Base-by-base conservation (phyloP, 23 tunicate genomes). In the Clavelina lepadiformis region DNA sequence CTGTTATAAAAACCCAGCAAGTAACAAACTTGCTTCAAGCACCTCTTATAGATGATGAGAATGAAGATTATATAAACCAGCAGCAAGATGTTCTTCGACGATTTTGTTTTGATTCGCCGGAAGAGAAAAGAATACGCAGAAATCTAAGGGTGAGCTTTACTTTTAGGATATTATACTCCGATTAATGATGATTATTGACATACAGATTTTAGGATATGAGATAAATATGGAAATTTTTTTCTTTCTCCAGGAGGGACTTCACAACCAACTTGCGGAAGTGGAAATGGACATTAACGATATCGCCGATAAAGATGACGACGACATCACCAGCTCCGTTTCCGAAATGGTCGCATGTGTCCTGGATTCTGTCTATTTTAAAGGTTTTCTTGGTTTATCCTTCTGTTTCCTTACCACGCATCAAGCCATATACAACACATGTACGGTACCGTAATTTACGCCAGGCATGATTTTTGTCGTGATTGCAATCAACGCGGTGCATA, bases 301-400 rank as follows among this genome's bases (percentile, higher is more conserved):
- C 15, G 69, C 71, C 5, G 85, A 77, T 13, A 86, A 77, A 46
- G 95, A 86, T 47, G 95, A 86, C 21, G 76, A 78, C 28, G 95
- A 86, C 63, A 72, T 86, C 13, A 51, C 85, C 18, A 76, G 56
- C 8, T 53, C 61, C 26, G 63, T 86, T 33, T 65, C 73, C 11
- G 28, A 31, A 15, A 79, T 78, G 85, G 85, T 86, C 11, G 55
- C 61, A 3, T 30, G 31, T 11, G 80, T 72, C 3, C 34, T 86
- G 32, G 58, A 78, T 51, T 86, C 95, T 0, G 73, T 86, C 19
- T 78, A 78, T 47, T 86, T 86, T 62, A 86, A 86, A 86, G 82
- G 95, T 86, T 41, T 41, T 8, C 15, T 41, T 41, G 11, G 49
- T 15, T 41, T 41, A 41, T 11, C 49, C 15, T 41, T 41, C 49